A percentile compares a stretch with the other conserved stretches of the same genome.
phyloP scores from a whole-genome alignment of 2,888 invertebrate species.

The Ariolimax columbianus region DNA sequence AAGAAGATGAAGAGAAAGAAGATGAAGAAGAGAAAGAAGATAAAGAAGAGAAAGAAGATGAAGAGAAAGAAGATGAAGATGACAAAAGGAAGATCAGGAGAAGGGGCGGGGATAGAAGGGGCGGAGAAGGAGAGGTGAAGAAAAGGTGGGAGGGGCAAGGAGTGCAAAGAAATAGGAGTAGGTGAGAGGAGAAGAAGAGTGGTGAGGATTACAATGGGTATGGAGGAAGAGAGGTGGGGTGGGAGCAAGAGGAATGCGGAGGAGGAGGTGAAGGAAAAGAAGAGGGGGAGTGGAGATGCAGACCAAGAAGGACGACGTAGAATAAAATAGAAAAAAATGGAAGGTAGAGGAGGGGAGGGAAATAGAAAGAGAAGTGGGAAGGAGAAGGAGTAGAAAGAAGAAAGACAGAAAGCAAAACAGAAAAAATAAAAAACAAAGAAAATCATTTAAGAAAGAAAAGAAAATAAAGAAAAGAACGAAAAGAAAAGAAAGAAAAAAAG shows the following conservation, averaged over 20 bases:
- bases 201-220: neutral
- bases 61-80: neutral
- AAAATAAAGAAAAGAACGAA: too few relatives aligned
- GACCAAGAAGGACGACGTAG: too few relatives aligned
- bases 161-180: neutral
- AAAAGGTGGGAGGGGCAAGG: neutral
- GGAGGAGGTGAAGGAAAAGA: neutral
- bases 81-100: too few relatives aligned
- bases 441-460: too few relatives aligned
- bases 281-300: neutral
- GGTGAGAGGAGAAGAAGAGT: neutral
- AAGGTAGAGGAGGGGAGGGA: constrained; percentile 2
- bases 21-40: neutral
- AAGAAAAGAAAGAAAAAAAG: too few relatives aligned
- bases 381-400: too few relatives aligned
- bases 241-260: neutral
- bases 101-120: neutral
- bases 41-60: neutral
- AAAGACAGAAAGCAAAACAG: too few relatives aligned
- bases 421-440: too few relatives aligned
- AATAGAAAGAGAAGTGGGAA: neutral
- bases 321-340: neutral
- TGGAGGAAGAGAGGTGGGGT: too few relatives aligned
- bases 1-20: neutral
- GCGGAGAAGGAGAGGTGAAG: neutral